Evolutionary conservation across 2,888 invertebrate species (phyloP), one percentile per base, ranked within the genome.

Genomic region (Cyaniris semiargus): DNA sequence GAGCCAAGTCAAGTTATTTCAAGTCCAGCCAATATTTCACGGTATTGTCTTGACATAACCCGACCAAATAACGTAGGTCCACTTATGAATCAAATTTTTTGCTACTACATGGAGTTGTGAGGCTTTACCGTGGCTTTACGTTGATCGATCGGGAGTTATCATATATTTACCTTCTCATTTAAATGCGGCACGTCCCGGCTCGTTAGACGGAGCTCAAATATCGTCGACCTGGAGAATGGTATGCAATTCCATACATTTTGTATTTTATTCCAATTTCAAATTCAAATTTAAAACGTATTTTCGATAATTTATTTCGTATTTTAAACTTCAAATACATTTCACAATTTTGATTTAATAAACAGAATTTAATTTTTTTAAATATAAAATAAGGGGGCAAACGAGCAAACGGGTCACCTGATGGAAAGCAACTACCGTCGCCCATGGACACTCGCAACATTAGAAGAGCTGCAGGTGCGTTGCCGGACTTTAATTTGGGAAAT

Each of bases 201-300:
- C 79, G 80, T 79, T 79, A 80, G 80, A 78, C 77, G 80, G 60
- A 78, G 78, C 76, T 76, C 79, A 76, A 78, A 78, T 75, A 78
- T 77, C 70, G 76, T 48, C 74, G 21, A 18, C 48, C 74, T 74
- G 74, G 53, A 53, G 74, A 74, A 74, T 74, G 23, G 74, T 38
- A 74, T 74, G 23, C 53, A 74, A 74, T 74, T 74, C 27, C 27
- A 18, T 48, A 48, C 72, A 48, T 53, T 74, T 53, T 53, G 48
- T 48, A 66, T 74, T 53, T 53, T 48, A 48, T 53, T 53, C 23
- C 48, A 21, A 72, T 48, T 48, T 74, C 3, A 15, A 44, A 38
- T 53, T 53, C 23, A 74, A 44, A 48, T 48, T 48, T 74, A 72
- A 21, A 38, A 34, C 27, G 38, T 53, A 7, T 27, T 53, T 48